Percentiles rank a stretch among this genome's conserved stretches.
Conservation (phyloP, 2,797 vertebrate species). For the Aselliscus stoliczkanus region DNA sequence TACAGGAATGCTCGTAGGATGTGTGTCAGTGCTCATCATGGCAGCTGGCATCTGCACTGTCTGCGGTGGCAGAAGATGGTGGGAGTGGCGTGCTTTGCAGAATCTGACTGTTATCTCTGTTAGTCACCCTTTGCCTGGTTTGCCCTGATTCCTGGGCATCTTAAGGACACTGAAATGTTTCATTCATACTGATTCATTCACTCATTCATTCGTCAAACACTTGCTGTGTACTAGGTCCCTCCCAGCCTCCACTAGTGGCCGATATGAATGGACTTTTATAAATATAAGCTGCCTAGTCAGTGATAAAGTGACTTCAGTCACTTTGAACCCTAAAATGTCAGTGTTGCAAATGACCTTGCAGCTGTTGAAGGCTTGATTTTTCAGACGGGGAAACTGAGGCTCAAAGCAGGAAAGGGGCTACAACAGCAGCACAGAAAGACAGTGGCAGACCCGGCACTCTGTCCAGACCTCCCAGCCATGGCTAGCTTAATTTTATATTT, state of each 20-base stretch:
- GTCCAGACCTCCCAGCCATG: not conserved
- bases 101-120: not conserved
- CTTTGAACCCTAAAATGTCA: not conserved
- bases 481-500: not conserved
- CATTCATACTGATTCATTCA: not conserved
- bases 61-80: not conserved
- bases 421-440: not conserved
- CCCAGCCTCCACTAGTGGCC: not conserved
- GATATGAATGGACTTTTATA: not conserved
- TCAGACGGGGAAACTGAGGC: not conserved
- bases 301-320: not conserved
- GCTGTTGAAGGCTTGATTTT: not conserved
- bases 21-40: not conserved
- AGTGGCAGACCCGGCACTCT: not conserved
- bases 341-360: not conserved
- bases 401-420: not conserved
- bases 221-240: fast-evolving
- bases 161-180: not conserved
- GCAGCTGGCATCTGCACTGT: not conserved
- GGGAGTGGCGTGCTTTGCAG: not conserved
- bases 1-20: not conserved
- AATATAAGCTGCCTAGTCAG: not conserved
- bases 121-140: not conserved
- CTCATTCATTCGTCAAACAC: not conserved
- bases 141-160: not conserved